These are phyloP conservation scores for Neelides folsomi DNA, from an alignment of 2,888 invertebrate species.

Conservation along the genomic window DNA sequence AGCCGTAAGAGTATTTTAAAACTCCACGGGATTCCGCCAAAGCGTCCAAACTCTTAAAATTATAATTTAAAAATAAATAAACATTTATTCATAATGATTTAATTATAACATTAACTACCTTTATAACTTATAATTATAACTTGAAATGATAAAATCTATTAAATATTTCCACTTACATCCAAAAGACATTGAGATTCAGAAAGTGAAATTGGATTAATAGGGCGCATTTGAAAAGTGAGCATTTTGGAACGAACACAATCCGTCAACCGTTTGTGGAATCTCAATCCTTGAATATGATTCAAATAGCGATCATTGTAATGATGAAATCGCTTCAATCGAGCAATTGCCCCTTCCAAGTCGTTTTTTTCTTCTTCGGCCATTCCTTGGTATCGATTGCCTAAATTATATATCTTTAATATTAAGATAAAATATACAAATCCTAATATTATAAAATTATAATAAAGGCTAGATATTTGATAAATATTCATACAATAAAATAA, in stretches of 20 bases:
- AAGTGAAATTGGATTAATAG: too few relatives aligned
- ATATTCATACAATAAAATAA: conserved; percentile 3
- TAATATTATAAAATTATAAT: too few relatives aligned
- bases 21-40: conserved; percentile 45
- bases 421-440: too few relatives aligned
- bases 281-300: conserved; percentile 34
- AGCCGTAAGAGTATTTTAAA: conserved; percentile 49
- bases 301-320: conserved; percentile 45
- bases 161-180: too few relatives aligned
- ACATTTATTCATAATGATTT: too few relatives aligned
- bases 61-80: too few relatives aligned
- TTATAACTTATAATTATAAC: too few relatives aligned
- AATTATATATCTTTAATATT: too few relatives aligned
- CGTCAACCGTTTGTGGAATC: conserved; percentile 46
- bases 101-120: too few relatives aligned
- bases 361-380: not conserved
- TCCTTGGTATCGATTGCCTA: too few relatives aligned
- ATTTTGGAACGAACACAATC: conserved; percentile 44
- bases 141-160: too few relatives aligned
- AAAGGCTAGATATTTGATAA: conserved; percentile 38
- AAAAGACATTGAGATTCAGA: too few relatives aligned
- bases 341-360: conserved; percentile 17
- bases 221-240: conserved; percentile 46
- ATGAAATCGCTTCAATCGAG: conserved; percentile 44
- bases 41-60: conserved; percentile 41